Evolutionary conservation across 2,888 invertebrate species (phyloP), one percentile per base, ranked within the genome.

Genomic region (Stenodema calcarata): DNA sequence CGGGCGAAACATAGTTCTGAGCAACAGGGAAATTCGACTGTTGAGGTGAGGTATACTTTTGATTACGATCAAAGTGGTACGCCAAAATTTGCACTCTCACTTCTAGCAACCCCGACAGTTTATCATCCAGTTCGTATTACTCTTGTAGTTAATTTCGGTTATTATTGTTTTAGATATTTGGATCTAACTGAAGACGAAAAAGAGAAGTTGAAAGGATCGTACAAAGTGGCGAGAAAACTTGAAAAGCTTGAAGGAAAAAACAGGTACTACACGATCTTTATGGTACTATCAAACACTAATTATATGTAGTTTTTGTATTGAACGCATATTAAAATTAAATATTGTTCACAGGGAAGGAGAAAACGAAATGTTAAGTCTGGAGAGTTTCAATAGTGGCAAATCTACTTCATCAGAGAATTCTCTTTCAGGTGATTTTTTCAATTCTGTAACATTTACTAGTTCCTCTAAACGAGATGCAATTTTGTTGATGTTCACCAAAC

Each of bases 131-230:
- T n/a, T n/a, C n/a, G n/a, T n/a, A n/a, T n/a, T n/a, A n/a, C n/a
- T n/a, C n/a, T n/a, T n/a, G n/a, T n/a, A n/a, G n/a, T n/a, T n/a
- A n/a, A n/a, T n/a, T n/a, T n/a, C n/a, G n/a, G n/a, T n/a, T n/a
- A n/a, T n/a, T n/a, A n/a, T 35, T 7, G 30, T 76, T 82, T 82
- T 23, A 95, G 96, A 90, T 97, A 97, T 92, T 94, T 98, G 91
- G 97, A 97, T 90, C 93, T 98, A 82, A 97, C 97, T 23, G 97
- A 97, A 89, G 97, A 97, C 89, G 97, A 98, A 90, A 97, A 97
- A 90, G 97, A 97, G 89, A 97, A 97, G 91, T 92, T 98, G 23
- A 97, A 97, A 91, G 96, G 96, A 50, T 96, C 96, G 82, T 95
- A 97, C 90, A 98, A 98, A 92, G 97, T 98, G 88, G 97, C 97